phyloP scores from a whole-genome alignment of 1,140 invertebrate genomes.

The Lordiphosa clarofinis region DNA sequence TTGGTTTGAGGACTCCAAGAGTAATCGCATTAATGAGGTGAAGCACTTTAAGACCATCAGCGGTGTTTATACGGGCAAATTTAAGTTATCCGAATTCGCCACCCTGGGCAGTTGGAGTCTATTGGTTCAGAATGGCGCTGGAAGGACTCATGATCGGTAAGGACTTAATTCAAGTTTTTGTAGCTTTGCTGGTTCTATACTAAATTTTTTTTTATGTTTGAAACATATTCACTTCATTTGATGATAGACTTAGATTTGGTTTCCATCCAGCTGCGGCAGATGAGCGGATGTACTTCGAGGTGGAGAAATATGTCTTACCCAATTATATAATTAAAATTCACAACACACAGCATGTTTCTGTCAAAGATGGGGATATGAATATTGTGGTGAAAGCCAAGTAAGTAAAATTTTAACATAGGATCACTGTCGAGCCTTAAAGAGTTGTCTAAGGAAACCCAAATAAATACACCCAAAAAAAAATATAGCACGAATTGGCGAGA shows the following conservation, averaged over 20 bases:
- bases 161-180: not conserved
- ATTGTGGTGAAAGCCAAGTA: conserved; percentile 89
- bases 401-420: conserved; percentile 18
- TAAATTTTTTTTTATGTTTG: not conserved
- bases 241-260: not conserved
- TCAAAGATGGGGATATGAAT: conserved; percentile 88
- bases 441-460: too few species aligned
- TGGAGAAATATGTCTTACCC: conserved; percentile 94
- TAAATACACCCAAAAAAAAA: too few species aligned
- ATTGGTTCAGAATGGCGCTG: conserved; percentile 36
- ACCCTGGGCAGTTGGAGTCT: conserved; percentile 93
- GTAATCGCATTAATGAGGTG: conserved; percentile 87
- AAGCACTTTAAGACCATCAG: conserved; percentile 84
- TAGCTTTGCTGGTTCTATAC: too few species aligned
- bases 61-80: conserved; percentile 86
- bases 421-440: too few species aligned
- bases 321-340: conserved; percentile 93
- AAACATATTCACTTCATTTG: not conserved
- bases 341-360: conserved; percentile 89
- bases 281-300: conserved; percentile 58
- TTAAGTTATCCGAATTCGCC: conserved; percentile 90
- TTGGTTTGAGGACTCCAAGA: conserved; percentile 64
- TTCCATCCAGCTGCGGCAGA: conserved; percentile 16
- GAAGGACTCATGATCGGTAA: not conserved
- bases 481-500: too few species aligned